Conservation (phyloP, 2,113 vertebrate genomes). For the Microcebus ravelobensis region DNA sequence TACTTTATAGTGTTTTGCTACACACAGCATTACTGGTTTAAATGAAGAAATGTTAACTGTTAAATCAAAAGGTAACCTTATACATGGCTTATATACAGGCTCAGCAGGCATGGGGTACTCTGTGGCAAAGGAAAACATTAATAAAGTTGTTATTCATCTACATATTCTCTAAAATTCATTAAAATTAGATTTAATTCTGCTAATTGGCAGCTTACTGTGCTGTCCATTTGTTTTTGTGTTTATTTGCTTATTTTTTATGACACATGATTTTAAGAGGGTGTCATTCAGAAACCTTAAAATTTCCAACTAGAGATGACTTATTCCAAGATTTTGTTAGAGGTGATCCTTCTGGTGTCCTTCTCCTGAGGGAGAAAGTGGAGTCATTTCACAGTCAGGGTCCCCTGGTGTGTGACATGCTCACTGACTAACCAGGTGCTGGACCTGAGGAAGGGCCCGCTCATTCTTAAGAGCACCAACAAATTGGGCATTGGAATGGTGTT, state of each 20-base stretch:
- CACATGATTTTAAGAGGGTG: background rate
- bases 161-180: conserved; percentile 56
- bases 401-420: too few species aligned
- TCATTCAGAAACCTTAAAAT: background rate
- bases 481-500: too few species aligned
- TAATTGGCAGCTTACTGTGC: background rate
- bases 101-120: conserved; percentile 49
- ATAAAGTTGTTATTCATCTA: conserved; percentile 63
- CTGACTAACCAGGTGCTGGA: too few species aligned
- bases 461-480: too few species aligned
- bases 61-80: conserved; percentile 75
- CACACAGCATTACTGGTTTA: conserved; percentile 72
- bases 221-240: background rate
- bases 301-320: background rate
- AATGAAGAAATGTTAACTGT: conserved; percentile 72
- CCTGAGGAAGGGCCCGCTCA: too few species aligned
- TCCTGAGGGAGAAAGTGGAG: too few species aligned
- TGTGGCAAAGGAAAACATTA: conserved; percentile 55
- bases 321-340: too few species aligned
- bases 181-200: conserved; percentile 60
- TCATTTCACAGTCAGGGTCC: too few species aligned
- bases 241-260: background rate
- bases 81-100: conserved; percentile 39
- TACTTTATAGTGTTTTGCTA: conserved; percentile 55
- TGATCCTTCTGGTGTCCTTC: too few species aligned